Base-by-base conservation (phyloP, 1,140 invertebrate species). In the Octopus sinensis region DNA sequence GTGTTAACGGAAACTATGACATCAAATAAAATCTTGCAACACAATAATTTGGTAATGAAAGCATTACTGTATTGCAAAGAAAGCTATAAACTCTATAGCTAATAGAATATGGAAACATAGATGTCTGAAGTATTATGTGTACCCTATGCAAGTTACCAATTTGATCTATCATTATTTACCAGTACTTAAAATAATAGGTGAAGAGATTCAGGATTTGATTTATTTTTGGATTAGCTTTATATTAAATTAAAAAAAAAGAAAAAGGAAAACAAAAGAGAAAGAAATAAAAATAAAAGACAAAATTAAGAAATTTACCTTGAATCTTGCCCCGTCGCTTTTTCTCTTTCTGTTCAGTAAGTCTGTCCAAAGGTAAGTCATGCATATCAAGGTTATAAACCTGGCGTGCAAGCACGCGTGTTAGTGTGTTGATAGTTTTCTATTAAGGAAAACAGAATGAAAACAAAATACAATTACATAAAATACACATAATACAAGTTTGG, bases 391-490 rank as follows among this genome's bases (percentile, higher is more conserved):
- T 94, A 87, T 98, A 99, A 51, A 98, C 96, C 87, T 98, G 96
- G 54, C 95, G 93, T 0, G 96, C 96, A 56, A 98, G 91, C 51
- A 98, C 96, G 85, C 96, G 92, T 0, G 97, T 98, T 83, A 98
- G 90, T 0, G 96, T 98, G 88, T 98, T 96, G 93, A 99, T 94
- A 30, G 97, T 98, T 95, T 98, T 98, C 94, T 97, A 87, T 79
- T 87, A 51, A 82, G n/a, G 81, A 81, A 73, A 73, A 13, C 17
- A 73, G 30, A 17, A 73, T 6, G 9, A 13, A 13, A 73, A 71
- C 5, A 4, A 73, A 73, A 73, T 10, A 17, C 17, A 13, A 73
- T 43, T 43, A 73, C 56, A 62, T 12, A 62, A 62, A 1, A 12
- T 12, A 62, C 9, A 62, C 9, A 62, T 62, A 62, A 12, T 62